These are phyloP conservation scores for Microtus oregoni DNA, from an alignment of 2,113 vertebrate genomes.

Conservation along the genomic window DNA sequence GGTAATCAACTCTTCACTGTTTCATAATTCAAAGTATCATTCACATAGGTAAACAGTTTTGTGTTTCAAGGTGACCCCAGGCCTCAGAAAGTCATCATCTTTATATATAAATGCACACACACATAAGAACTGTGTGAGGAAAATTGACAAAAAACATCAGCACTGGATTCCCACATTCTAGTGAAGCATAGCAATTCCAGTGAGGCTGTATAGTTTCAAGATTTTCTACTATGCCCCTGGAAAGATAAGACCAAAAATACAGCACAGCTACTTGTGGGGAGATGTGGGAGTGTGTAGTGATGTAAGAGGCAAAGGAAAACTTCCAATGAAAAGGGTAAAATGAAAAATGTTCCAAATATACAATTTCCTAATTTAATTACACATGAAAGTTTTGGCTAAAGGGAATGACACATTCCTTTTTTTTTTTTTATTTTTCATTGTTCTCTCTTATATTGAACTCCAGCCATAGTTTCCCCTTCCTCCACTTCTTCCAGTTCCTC, in stretches of 20 bases:
- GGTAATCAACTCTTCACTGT: background rate
- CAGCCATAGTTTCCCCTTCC: background rate
- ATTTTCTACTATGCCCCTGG: background rate
- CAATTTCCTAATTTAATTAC: background rate
- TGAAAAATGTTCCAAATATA: background rate
- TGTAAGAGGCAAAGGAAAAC: background rate
- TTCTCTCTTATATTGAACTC: background rate
- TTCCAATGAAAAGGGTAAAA: background rate
- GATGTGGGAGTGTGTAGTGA: background rate
- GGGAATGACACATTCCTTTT: background rate
- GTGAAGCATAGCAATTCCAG: background rate
- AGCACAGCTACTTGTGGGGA: accelerated
- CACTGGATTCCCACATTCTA: background rate
- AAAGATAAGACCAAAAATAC: background rate
- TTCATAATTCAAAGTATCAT: background rate
- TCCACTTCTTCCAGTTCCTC: background rate
- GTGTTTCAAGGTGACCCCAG: background rate
- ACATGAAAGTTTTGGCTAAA: background rate
- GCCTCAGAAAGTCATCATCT: background rate
- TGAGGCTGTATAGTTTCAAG: background rate
- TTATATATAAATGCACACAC: too few species aligned
- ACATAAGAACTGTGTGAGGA: too few species aligned
- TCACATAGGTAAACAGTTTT: background rate
- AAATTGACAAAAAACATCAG: accelerated
- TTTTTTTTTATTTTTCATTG: background rate